Conservation (phyloP, 2,113 vertebrate genomes). For the Aphyosemion australe region DNA sequence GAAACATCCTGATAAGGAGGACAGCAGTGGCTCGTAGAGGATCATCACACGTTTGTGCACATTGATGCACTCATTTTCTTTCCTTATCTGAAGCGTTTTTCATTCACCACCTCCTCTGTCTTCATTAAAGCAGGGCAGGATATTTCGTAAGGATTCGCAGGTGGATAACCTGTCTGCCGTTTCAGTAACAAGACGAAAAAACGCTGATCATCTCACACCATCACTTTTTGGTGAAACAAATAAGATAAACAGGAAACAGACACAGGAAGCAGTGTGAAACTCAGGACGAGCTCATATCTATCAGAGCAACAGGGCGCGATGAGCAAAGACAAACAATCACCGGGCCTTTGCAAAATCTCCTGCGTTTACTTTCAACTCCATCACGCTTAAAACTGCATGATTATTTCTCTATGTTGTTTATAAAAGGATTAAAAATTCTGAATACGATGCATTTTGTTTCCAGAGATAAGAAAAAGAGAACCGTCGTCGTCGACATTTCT, state of each 20-base stretch:
- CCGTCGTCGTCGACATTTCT: constrained; percentile 12
- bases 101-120: not conserved
- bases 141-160: not conserved
- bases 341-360: not conserved
- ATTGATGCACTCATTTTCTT: too few relatives aligned
- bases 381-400: too few relatives aligned
- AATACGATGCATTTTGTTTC: constrained; percentile 7
- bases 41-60: too few relatives aligned
- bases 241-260: constrained; percentile 85
- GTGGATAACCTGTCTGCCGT: constrained; percentile 20
- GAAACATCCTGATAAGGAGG: not conserved
- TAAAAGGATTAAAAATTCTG: too few relatives aligned
- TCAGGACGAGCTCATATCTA: constrained; percentile 71
- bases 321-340: constrained; percentile 32
- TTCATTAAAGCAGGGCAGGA: not conserved
- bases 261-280: constrained; percentile 80
- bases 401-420: too few relatives aligned
- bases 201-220: constrained; percentile 70
- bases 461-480: constrained; percentile 30
- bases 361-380: not conserved
- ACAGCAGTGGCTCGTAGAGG: too few relatives aligned
- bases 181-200: constrained; percentile 58
- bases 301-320: constrained; percentile 63
- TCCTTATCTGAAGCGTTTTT: too few relatives aligned
- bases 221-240: constrained; percentile 76